Percentiles rank a stretch among this genome's conserved stretches.
These are phyloP conservation scores for Epinephelus cyanopodus DNA, from an alignment of 2,113 vertebrate species.

Conservation along the genomic window DNA sequence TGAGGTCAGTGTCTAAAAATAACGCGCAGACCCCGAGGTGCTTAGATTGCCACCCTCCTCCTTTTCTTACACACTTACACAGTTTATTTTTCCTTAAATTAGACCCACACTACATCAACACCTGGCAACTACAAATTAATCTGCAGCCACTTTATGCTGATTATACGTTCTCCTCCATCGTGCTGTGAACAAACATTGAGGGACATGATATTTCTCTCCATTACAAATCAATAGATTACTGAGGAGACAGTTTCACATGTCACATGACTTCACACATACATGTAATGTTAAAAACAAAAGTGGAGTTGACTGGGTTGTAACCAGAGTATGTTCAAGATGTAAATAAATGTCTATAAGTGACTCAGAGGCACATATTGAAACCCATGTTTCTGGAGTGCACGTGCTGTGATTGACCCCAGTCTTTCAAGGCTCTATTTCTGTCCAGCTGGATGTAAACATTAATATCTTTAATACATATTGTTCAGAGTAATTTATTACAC, in stretches of 20 bases:
- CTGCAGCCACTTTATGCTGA: neutral
- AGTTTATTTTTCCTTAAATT: neutral
- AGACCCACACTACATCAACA: neutral
- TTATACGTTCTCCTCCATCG: neutral
- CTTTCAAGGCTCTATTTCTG: slow-evolving; percentile 14
- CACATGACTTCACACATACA: neutral
- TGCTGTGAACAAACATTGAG: neutral
- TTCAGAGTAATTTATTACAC: neutral
- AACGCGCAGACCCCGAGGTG: neutral
- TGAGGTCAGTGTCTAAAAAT: slow-evolving; percentile 28
- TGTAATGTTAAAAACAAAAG: neutral
- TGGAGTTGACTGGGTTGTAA: no score
- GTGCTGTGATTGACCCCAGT: neutral
- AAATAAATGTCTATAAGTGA: neutral
- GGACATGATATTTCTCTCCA: neutral
- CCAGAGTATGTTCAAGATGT: no score
- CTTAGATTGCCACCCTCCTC: slow-evolving; percentile 11
- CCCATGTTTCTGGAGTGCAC: neutral
- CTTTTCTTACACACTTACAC: neutral
- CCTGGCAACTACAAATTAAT: neutral
- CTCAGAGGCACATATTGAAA: neutral
- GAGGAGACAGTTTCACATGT: neutral
- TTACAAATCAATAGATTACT: neutral
- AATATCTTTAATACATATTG: neutral
- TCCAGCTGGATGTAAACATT: slow-evolving; percentile 13